Percentiles rank a stretch among this genome's conserved stretches.
phyloP scores from a whole-genome alignment of 2,888 invertebrate genomes.

The Drosophila rellima region DNA sequence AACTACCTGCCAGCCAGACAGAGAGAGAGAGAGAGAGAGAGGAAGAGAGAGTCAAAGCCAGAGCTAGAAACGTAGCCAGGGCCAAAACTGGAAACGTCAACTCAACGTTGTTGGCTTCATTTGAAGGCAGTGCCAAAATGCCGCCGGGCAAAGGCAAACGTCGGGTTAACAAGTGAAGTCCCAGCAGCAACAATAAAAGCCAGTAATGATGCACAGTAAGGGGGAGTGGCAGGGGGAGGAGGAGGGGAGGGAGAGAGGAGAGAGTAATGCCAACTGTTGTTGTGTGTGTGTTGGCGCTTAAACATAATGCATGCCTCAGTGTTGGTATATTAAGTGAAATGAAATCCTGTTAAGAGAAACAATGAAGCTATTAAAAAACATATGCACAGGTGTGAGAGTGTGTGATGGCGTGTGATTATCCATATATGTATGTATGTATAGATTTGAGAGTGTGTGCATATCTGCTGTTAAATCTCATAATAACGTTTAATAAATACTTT shows the following conservation, averaged over 20 bases:
- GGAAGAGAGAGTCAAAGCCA: neutral
- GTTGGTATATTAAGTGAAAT: constrained; percentile 76
- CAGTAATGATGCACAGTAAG: constrained; percentile 41
- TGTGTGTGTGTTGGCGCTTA: constrained; percentile 29
- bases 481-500: constrained; percentile 81
- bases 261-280: constrained; percentile 33
- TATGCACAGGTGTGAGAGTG: constrained; percentile 13
- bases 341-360: constrained; percentile 78
- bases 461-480: constrained; percentile 74
- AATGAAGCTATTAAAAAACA: constrained; percentile 77
- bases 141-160: constrained; percentile 66
- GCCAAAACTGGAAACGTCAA: constrained; percentile 15
- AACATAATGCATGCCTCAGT: constrained; percentile 51
- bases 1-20: constrained; percentile 33
- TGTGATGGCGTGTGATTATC: constrained; percentile 3
- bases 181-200: constrained; percentile 65
- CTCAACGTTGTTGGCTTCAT: constrained; percentile 58
- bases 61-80: constrained; percentile 10
- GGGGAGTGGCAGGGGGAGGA: neutral
- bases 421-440: neutral
- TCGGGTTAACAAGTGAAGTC: constrained; percentile 68
- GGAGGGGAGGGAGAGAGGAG: neutral
- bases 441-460: constrained; percentile 24
- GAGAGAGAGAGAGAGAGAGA: neutral
- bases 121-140: constrained; percentile 68